Base-by-base conservation (phyloP, 1,140 invertebrate genomes). In the Diabrotica virgifera region DNA sequence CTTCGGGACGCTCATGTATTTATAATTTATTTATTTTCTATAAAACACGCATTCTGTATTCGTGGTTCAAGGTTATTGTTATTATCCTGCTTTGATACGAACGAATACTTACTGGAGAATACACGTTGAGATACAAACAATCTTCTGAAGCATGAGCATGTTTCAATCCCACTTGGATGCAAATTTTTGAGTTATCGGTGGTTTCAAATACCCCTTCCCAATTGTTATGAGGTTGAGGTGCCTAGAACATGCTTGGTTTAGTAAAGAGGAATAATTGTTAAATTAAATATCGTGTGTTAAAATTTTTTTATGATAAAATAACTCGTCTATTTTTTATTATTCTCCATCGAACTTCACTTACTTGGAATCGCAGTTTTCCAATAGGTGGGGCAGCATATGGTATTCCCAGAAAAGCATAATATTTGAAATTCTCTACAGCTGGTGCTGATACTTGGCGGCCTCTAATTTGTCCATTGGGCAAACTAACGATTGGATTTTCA, bases 381-480 rank as follows among this genome's bases (percentile, higher is more conserved):
- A 68, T 40, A 14, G 62, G 66, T 52, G 66, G 66, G 5, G 63
- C 40, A 0, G 66, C 62, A 64, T 64, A 68, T 50, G 56, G 63
- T 6, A 68, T 46, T 14, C 62, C 66, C 11, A 64, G 46, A 50
- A 64, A 68, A 11, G 58, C 13, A 59, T 62, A 13, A 53, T 52
- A 68, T 3, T n/a, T 14, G 59, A 11, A 50, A 57, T 38, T 62
- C 57, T 9, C 38, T 24, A 59, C 66, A 56, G 5, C 54, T 64
- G 11, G 62, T 24, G 24, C 24, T 57, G 35, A 62, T 58, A 2
- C 13, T 57, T 9, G 46, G 24, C 9, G 12, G 0, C 66, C 62
- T 36, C 55, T 38, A 12, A 64, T 50, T 68, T 58, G 24, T 38
- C 66, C 63, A 62, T 68, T 53, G n/a, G 62, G 66, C 11, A 68